Conservation (phyloP, 1,140 invertebrate species). For the Drosophila nigrodunni region DNA sequence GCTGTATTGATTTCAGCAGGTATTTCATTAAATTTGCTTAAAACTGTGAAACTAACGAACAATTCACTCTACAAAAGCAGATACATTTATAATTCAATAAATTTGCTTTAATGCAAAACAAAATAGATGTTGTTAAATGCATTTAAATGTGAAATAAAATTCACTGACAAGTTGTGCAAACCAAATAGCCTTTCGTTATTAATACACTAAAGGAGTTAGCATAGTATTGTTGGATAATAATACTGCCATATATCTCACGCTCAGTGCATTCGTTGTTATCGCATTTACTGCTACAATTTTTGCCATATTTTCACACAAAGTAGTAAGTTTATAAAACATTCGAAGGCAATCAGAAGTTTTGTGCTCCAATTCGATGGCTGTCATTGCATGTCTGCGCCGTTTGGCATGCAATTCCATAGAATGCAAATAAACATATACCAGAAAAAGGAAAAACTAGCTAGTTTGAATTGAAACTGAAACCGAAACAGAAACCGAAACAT, state of each 20-base stretch:
- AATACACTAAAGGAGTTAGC: conserved; percentile 5
- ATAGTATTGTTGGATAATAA: conserved; percentile 1
- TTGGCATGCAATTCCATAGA: conserved; percentile 48
- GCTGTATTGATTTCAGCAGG: conserved; percentile 39
- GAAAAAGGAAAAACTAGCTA: conserved; percentile 2
- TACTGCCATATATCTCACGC: conserved; percentile 22
- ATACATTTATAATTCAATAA: too few relatives aligned
- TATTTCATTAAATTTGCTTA: conserved; percentile 23
- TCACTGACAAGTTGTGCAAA: too few relatives aligned
- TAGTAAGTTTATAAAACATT: conserved; percentile 77
- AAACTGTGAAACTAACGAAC: neutral
- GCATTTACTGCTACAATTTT: neutral
- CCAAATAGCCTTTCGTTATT: neutral
- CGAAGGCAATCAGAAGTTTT: conserved; percentile 77
- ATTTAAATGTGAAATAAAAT: neutral
- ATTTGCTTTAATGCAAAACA: too few relatives aligned
- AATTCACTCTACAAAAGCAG: neutral
- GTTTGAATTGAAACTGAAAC: conserved; percentile 34
- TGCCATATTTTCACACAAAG: conserved; percentile 10
- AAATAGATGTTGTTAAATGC: neutral
- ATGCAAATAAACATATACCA: conserved; percentile 5
- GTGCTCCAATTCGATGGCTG: conserved; percentile 64
- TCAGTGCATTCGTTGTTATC: conserved; percentile 15
- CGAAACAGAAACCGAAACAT: conserved; percentile 17
- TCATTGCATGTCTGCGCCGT: conserved; percentile 69